Evolutionary conservation across 2,888 invertebrate species (phyloP).

Genomic region (Ceratothoa steindachneri): DNA sequence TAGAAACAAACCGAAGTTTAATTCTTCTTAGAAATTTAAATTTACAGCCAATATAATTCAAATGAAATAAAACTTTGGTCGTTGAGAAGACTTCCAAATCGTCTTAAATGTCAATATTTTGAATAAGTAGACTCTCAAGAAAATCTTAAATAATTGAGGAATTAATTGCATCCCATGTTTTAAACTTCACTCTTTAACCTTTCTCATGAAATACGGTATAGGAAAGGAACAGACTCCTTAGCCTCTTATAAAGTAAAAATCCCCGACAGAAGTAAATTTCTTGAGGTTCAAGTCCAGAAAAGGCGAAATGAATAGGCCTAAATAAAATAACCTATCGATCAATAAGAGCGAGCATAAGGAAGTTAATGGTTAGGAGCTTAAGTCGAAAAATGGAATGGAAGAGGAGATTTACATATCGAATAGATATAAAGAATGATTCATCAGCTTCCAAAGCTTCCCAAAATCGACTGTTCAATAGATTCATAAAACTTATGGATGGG

Average conservation of each 20-base stretch:
- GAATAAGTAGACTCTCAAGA: not conserved
- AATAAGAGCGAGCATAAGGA: not conserved
- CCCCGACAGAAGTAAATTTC: not conserved
- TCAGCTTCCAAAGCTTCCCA: not conserved
- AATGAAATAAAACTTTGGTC: too few species aligned
- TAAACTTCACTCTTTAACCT: not conserved
- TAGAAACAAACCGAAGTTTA: too few species aligned
- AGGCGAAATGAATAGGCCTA: not conserved
- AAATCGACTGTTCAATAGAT: not conserved
- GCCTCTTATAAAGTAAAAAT: slow-evolving; percentile 1
- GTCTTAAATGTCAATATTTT: not conserved
- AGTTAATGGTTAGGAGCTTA: not conserved
- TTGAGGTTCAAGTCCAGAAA: not conserved
- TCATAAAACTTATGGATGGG: not conserved
- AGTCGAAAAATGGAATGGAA: not conserved
- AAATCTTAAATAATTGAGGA: not conserved
- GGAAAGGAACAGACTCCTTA: not conserved
- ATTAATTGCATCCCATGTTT: not conserved
- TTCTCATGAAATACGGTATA: not conserved
- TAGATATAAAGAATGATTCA: not conserved
- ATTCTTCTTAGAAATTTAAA: too few species aligned
- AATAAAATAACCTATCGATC: not conserved
- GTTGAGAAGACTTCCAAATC: not conserved
- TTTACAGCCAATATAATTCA: too few species aligned
- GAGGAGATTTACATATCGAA: not conserved